phyloP scores from a whole-genome alignment of 2,888 invertebrate species.

The Desoria tigrina region DNA sequence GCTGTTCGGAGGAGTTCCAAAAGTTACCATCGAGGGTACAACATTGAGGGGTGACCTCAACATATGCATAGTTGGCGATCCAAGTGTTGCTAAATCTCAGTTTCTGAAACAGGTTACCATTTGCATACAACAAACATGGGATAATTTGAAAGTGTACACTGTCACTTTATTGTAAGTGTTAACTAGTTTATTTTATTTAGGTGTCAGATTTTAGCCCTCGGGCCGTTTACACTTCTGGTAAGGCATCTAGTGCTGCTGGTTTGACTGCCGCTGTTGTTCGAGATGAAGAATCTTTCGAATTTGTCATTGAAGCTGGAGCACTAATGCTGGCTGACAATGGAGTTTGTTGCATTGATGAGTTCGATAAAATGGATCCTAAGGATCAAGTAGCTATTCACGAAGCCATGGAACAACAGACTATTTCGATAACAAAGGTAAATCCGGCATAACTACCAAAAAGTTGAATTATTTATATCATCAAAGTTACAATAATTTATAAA shows the following conservation, averaged over 20 bases:
- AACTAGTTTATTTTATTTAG: constrained; percentile 52
- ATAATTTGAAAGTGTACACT: not conserved
- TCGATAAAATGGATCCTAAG: constrained; percentile 97
- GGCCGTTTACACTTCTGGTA: constrained; percentile 97
- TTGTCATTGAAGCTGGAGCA: constrained; percentile 99
- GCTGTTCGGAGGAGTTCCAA: constrained; percentile 95
- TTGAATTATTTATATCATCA: not conserved
- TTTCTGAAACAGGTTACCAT: constrained; percentile 79
- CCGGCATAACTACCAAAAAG: too few relatives aligned
- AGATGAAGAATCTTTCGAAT: constrained; percentile 97
- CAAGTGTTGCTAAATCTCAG: constrained; percentile 97
- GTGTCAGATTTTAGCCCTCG: constrained; percentile 89
- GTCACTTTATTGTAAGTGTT: not conserved
- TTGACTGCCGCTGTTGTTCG: constrained; percentile 96
- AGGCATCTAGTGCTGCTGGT: constrained; percentile 97
- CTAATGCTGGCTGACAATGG: constrained; percentile 99
- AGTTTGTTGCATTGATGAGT: too few relatives aligned
- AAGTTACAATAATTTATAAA: not conserved
- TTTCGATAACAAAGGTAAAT: constrained; percentile 87
- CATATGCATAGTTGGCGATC: constrained; percentile 97
- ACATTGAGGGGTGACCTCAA: constrained; percentile 94
- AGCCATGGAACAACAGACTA: constrained; percentile 99
- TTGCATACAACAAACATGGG: too few relatives aligned
- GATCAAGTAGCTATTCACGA: constrained; percentile 99
- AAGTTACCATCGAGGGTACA: constrained; percentile 87